phyloP scores from a whole-genome alignment of 2,113 vertebrate species.

The Colistium nudipinnis region DNA sequence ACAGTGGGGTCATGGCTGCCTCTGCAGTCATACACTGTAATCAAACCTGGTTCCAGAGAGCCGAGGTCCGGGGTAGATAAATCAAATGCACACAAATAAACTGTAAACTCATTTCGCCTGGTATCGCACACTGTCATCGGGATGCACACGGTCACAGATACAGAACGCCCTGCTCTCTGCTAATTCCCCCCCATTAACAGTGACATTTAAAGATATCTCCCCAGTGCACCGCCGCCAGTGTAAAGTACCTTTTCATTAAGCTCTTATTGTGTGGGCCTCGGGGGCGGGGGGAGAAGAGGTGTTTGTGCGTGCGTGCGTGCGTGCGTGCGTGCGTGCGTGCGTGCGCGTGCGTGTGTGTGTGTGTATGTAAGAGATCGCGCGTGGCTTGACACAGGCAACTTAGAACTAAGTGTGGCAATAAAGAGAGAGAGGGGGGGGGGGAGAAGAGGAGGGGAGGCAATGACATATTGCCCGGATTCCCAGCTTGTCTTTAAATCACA shows the following conservation, averaged over 20 bases:
- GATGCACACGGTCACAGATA: slow-evolving; percentile 44
- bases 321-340: slow-evolving; percentile 5
- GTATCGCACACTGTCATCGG: slow-evolving; percentile 37
- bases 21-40: slow-evolving; percentile 63
- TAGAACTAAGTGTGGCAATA: slow-evolving; percentile 34
- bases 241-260: slow-evolving; percentile 79
- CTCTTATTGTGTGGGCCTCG: slow-evolving; percentile 67
- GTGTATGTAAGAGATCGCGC: too few relatives aligned
- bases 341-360: slow-evolving; percentile 11
- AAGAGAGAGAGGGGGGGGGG: slow-evolving; percentile 10
- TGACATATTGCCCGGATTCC: slow-evolving; percentile 47
- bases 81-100: slow-evolving; percentile 49
- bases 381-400: slow-evolving; percentile 21
- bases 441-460: slow-evolving; percentile 14
- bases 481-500: slow-evolving; percentile 59
- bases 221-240: slow-evolving; percentile 55
- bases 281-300: slow-evolving; percentile 48
- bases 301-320: slow-evolving; percentile 17
- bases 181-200: slow-evolving; percentile 68
- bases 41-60: slow-evolving; percentile 59
- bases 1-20: slow-evolving; percentile 61
- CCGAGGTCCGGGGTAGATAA: slow-evolving; percentile 45
- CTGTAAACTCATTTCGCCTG: slow-evolving; percentile 39
- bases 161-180: slow-evolving; percentile 49
- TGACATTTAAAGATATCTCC: slow-evolving; percentile 75